A percentile compares a stretch with the other conserved stretches of the same genome.
These are phyloP conservation scores for Cloeon dipterum DNA, from an alignment of 2,888 invertebrate genomes.

Conservation along the genomic window DNA sequence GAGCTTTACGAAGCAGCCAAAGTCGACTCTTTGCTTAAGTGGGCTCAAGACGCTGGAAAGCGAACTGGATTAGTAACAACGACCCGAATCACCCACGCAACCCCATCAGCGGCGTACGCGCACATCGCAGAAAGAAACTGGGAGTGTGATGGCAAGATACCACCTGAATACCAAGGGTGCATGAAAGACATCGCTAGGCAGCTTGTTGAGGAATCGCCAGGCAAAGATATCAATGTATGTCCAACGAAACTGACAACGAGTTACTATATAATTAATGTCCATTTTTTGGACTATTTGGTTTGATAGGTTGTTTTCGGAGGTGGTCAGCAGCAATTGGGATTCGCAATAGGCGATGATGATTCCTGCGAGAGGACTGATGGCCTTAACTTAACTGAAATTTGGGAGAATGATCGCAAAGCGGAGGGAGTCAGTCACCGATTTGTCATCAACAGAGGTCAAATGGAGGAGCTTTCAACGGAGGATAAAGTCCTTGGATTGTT, in stretches of 20 bases:
- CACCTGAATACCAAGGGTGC: constrained; percentile 14
- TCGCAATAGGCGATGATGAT: neutral
- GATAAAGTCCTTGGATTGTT: constrained; percentile 18
- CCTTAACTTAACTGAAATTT: neutral
- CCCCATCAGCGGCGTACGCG: constrained; percentile 34
- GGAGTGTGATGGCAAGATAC: constrained; percentile 27
- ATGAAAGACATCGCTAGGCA: constrained; percentile 36
- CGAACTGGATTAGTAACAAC: constrained; percentile 41
- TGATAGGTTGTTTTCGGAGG: constrained; percentile 1
- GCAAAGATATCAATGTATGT: constrained; percentile 32
- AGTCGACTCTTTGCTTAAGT: constrained; percentile 25
- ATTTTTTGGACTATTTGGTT: too few relatives aligned
- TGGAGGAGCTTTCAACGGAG: neutral
- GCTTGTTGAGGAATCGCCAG: constrained; percentile 33
- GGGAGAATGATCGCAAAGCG: neutral
- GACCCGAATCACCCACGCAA: constrained; percentile 38
- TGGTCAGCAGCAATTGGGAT: neutral
- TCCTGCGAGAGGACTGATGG: neutral
- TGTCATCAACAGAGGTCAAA: neutral
- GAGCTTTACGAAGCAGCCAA: constrained; percentile 14
- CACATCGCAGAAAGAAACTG: constrained; percentile 28
- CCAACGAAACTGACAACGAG: too few relatives aligned
- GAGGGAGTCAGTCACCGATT: neutral
- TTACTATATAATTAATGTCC: too few relatives aligned
- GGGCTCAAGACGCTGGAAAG: constrained; percentile 31